Evolutionary conservation across 2,888 invertebrate species (phyloP), one percentile per base, ranked within the genome.

Genomic region (Pardosa pseudoannulata): DNA sequence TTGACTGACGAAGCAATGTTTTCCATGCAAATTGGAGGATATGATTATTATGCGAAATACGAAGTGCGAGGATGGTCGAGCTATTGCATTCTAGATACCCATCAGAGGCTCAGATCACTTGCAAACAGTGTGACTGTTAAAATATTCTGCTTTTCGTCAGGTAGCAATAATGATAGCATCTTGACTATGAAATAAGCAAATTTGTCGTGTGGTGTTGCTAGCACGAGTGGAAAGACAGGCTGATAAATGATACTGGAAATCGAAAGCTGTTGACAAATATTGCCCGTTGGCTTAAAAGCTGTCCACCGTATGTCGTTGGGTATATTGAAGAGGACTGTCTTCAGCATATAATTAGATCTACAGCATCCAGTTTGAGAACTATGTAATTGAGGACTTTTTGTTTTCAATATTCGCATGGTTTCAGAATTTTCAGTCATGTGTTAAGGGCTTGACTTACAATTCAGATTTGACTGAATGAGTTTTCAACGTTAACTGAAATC

Each of bases 211-310:
- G 23, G 56, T 56, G 56, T 56, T 56, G 19, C 13, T 23, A 56
- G 16, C 56, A 23, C 23, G 56, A 56, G 23, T 19, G 23, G 2
- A 56, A 11, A 6, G 56, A 3, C 46, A 23, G 56, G 23, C n/a
- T 56, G 23, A 56, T 23, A 11, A 2, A 23, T 56, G 56, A 56
- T 16, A 13, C 16, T 9, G 16, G 41, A n/a, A 13, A 16, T 46
- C 16, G 41, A 56, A 56, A 56, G 56, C 23, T 56, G 56, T 5
- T 56, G 56, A 56, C 56, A 56, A 56, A 56, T 56, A 23, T 23
- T 1, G 56, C 6, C n/a, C 11, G 23, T 56, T 56, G 5, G 23
- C 5, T 56, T 56, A 56, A 23, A n/a, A 56, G 23, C 56, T 23
- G 56, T 23, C 23, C 36, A 36, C 5, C 9, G 6, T 36, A 9